Percentiles rank a stretch among this genome's conserved stretches.
These are phyloP conservation scores for Paedocypris micromegethes DNA, from an alignment of 2,797 vertebrate genomes.

Conservation along the genomic window DNA sequence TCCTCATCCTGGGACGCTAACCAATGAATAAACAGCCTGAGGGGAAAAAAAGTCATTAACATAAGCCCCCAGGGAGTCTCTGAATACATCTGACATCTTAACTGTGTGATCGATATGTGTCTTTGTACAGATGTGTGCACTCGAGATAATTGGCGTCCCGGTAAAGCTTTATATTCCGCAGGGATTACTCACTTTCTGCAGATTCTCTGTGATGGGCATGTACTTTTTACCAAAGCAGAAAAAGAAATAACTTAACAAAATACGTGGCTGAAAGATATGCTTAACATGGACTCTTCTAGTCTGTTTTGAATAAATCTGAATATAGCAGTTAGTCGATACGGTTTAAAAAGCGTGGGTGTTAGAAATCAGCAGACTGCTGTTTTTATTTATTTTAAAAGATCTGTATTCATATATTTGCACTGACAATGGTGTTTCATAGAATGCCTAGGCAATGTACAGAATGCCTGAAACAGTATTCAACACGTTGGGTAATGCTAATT, in stretches of 20 bases:
- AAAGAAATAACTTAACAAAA: background rate
- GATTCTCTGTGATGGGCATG: slow-evolving; percentile 27
- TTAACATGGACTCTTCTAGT: no score
- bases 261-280: no score
- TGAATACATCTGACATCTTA: slow-evolving; percentile 56
- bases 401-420: no score
- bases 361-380: no score
- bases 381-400: no score
- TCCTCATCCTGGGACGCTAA: slow-evolving; percentile 47
- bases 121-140: slow-evolving; percentile 45
- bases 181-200: slow-evolving; percentile 16
- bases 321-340: no score
- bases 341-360: no score
- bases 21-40: slow-evolving; percentile 62
- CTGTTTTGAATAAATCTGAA: no score
- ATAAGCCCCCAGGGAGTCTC: slow-evolving; percentile 55
- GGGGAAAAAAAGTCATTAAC: slow-evolving; percentile 59
- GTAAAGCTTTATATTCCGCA: slow-evolving; percentile 22
- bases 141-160: slow-evolving; percentile 40
- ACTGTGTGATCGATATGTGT: slow-evolving; percentile 66
- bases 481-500: no score
- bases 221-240: slow-evolving; percentile 4
- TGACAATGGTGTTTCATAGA: no score
- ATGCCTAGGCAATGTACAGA: no score
- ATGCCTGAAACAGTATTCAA: no score